A percentile compares a stretch with the other conserved stretches of the same genome.
These are phyloP conservation scores for Erythrocebus patas DNA, from an alignment of 2,113 vertebrate species.

Conservation along the genomic window DNA sequence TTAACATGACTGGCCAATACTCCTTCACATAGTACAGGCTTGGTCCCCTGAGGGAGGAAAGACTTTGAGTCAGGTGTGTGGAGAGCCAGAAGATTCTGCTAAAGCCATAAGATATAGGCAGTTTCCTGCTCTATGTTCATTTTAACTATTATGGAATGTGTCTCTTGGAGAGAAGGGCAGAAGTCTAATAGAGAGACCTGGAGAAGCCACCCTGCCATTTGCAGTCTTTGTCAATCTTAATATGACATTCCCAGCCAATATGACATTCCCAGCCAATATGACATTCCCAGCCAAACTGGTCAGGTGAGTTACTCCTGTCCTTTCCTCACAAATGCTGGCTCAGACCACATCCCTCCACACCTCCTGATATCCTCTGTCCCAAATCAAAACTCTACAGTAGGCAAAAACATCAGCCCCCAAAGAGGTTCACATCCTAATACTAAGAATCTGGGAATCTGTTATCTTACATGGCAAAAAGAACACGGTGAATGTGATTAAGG, in stretches of 20 bases:
- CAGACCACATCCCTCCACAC: neutral
- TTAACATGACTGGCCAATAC: neutral
- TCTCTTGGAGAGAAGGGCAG: neutral
- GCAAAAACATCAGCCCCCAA: neutral
- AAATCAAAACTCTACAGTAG: neutral
- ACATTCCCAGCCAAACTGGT: neutral
- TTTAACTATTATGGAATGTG: neutral
- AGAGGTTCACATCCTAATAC: neutral
- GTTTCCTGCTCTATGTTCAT: no score
- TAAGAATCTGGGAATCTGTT: neutral
- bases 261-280: neutral
- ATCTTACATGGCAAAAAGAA: neutral
- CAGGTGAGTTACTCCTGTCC: neutral
- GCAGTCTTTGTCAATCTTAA: neutral
- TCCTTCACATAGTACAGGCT: neutral
- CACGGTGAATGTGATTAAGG: neutral
- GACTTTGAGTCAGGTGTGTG: neutral
- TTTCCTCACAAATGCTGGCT: neutral
- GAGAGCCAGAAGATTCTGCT: neutral
- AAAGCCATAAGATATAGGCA: neutral
- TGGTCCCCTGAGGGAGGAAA: neutral
- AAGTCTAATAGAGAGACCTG: neutral
- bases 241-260: neutral
- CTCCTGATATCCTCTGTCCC: neutral
- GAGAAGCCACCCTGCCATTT: neutral